Conservation (phyloP, 2,113 vertebrate genomes). For the Cryptotis parvus region DNA sequence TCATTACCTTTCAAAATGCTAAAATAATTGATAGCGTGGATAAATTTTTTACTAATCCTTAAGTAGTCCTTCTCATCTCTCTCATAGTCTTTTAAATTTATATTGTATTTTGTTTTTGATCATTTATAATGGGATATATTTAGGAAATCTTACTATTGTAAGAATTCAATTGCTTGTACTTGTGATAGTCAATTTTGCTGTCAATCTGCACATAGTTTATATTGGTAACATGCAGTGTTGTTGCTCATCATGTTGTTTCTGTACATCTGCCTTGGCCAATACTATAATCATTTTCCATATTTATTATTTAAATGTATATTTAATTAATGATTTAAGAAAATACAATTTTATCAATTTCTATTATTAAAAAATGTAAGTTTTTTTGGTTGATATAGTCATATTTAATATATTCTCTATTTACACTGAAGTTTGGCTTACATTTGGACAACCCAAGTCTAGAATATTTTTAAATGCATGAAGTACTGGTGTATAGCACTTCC, state of each 20-base stretch:
- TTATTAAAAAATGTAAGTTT: neutral
- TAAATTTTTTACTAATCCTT: neutral
- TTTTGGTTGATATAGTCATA: neutral
- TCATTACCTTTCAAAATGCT: neutral
- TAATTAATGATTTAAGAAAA: neutral
- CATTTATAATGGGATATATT: neutral
- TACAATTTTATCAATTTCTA: neutral
- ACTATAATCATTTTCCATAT: neutral
- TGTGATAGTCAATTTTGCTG: neutral
- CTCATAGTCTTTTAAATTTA: neutral
- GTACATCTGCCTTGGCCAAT: neutral
- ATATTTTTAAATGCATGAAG: rapidly evolving
- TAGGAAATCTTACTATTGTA: neutral
- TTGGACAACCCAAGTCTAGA: neutral
- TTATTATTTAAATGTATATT: neutral
- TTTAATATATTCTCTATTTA: neutral
- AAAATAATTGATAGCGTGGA: neutral
- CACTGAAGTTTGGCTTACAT: neutral
- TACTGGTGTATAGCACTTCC: neutral
- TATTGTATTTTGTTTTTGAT: neutral
- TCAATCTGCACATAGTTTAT: conserved; percentile 19
- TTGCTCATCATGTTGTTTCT: neutral
- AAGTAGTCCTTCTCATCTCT: neutral
- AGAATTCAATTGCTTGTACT: conserved; percentile 35
- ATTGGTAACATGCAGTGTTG: neutral